Evolutionary conservation across 1,140 invertebrate genomes (phyloP).

Genomic region (Drosophila tani): DNA sequence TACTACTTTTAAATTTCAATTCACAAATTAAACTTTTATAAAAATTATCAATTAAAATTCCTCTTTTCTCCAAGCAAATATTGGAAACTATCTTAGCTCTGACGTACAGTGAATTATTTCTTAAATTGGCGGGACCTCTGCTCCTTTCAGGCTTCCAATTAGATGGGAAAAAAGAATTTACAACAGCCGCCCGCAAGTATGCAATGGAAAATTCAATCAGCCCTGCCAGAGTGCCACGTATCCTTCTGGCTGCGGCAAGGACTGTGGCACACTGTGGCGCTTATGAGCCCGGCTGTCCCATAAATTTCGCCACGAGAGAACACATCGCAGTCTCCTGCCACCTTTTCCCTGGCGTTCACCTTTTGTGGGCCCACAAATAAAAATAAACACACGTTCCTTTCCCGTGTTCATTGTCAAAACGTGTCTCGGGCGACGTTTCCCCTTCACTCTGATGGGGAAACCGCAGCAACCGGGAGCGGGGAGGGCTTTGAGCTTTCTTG

Average conservation of each 20-base stretch:
- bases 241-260: slow-evolving; percentile 6
- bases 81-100: not conserved
- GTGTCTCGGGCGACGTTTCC: slow-evolving; percentile 46
- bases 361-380: slow-evolving; percentile 68
- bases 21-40: no score
- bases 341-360: slow-evolving; percentile 31
- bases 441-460: slow-evolving; percentile 11
- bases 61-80: not conserved
- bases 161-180: slow-evolving; percentile 35
- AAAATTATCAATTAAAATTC: not conserved
- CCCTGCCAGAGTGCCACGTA: slow-evolving; percentile 26
- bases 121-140: not conserved
- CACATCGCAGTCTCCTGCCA: slow-evolving; percentile 9
- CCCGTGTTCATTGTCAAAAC: slow-evolving; percentile 72
- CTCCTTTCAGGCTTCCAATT: slow-evolving; percentile 35
- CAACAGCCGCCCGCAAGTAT: slow-evolving; percentile 19
- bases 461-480: slow-evolving; percentile 15
- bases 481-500: not conserved
- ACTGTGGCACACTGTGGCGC: slow-evolving; percentile 41
- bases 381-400: slow-evolving; percentile 69
- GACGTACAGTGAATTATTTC: slow-evolving; percentile 30
- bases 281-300: slow-evolving; percentile 68
- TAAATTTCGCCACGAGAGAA: slow-evolving; percentile 52
- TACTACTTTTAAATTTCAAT: no score
- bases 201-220: slow-evolving; percentile 72